Base-by-base conservation (phyloP, 2,888 invertebrate species). In the Drosophila incognita region DNA sequence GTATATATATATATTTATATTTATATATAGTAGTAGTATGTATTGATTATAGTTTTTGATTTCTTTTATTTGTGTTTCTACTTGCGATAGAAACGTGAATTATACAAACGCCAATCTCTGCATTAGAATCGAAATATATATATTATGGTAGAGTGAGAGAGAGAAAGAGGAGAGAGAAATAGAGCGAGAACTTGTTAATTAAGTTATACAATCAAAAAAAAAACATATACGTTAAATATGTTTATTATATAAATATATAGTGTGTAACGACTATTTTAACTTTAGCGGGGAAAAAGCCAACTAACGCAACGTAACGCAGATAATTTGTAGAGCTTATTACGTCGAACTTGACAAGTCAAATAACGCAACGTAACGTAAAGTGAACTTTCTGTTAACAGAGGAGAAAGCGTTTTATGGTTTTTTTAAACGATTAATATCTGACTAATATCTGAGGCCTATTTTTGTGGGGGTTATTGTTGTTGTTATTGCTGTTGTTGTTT, bases 51-150 rank as follows among this genome's bases (percentile, higher is more conserved):
- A 70, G 11, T 54, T 69, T 68, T 51, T 68, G 42, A 33, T 61
- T 40, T 42, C 68, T 71, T 67, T 54, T 27, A 49, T 49, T 59
- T 49, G 8, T 49, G 59, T 69, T 73, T 88, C 79, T 89, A 90
- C 81, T 90, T 91, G 81, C 92, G 92, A 85, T 92, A 91, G 83
- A 87, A 91, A 69, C 92, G 91, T 79, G 92, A 91, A 79, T 92
- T 93, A 83, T 92, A 92, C 77, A 92, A 86, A 84, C 92, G 92
- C 92, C 92, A 92, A 88, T 92, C 91, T 92, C 92, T 93, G 90
- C 86, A 88, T 88, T 60, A 42, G 36, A 74, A 79, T 76, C 51
- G 67, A 81, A 79, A 79, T 73, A 81, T 59, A 81, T 64, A 74
- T 69, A 59, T 71, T 67, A 73, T 63, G 24, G 49, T 69, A 54